Evolutionary conservation across 2,888 invertebrate species (phyloP).

Genomic region (Leptinotarsa peninsularis): DNA sequence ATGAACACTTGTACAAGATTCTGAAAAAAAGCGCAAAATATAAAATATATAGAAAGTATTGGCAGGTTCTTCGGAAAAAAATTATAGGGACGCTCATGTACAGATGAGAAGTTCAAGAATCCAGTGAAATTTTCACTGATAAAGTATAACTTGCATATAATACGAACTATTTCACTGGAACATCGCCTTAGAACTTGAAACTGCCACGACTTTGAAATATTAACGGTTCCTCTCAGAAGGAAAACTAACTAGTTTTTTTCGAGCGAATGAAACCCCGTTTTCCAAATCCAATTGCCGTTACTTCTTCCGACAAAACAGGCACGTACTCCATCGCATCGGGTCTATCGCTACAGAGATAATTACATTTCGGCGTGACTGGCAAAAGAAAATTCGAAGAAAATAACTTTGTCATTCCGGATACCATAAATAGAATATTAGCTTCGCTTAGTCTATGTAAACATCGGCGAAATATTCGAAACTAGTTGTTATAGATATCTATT

Average conservation of each 20-base stretch:
- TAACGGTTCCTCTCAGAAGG: background rate
- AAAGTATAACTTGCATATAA: too few species aligned
- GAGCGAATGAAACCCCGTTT: background rate
- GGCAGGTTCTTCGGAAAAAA: too few species aligned
- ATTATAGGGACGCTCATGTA: too few species aligned
- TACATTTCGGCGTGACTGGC: conserved; percentile 19
- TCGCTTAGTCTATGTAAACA: background rate
- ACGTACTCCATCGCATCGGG: conserved; percentile 18
- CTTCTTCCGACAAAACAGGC: conserved; percentile 15
- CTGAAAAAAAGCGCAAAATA: conserved; percentile 48
- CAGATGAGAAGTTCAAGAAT: too few species aligned
- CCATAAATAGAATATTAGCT: background rate
- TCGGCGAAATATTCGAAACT: background rate
- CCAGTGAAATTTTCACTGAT: too few species aligned
- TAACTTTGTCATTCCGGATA: background rate
- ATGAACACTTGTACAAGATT: conserved; percentile 69
- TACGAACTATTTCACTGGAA: too few species aligned
- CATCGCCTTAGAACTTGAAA: too few species aligned
- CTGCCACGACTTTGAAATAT: too few species aligned
- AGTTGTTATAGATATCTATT: background rate
- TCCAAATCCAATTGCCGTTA: conserved; percentile 13
- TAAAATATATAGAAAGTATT: background rate
- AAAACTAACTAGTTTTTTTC: background rate
- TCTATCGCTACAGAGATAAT: conserved; percentile 18
- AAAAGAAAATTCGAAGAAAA: conserved; percentile 9